Evolutionary conservation across 1,140 invertebrate genomes (phyloP).

Genomic region (Cotesia chilonis): DNA sequence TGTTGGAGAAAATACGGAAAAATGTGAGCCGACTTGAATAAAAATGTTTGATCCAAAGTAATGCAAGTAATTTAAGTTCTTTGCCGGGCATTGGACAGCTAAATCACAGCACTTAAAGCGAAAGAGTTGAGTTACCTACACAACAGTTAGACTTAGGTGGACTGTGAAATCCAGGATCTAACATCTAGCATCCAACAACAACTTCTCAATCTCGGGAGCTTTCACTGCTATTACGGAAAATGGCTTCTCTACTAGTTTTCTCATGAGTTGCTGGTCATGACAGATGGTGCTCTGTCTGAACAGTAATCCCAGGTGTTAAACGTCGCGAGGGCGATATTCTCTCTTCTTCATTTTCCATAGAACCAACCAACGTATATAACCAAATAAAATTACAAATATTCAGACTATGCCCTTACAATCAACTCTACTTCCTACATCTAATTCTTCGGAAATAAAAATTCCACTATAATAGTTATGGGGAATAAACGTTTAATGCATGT

Average conservation of each 20-base stretch:
- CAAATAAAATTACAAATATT: constrained; percentile 14
- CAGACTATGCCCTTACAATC: neutral
- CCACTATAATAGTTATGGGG: too few species aligned
- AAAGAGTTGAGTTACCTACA: constrained; percentile 32
- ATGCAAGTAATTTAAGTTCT: constrained; percentile 51
- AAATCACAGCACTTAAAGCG: constrained; percentile 60
- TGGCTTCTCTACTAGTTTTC: constrained; percentile 24
- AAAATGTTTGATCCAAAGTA: too few species aligned
- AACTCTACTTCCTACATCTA: neutral
- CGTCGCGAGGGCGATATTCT: too few species aligned
- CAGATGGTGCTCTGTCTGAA: constrained; percentile 1
- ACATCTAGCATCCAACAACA: constrained; percentile 4
- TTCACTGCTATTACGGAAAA: constrained; percentile 34
- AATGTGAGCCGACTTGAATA: too few species aligned
- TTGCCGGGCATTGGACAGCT: constrained; percentile 56
- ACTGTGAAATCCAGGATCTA: too few species aligned
- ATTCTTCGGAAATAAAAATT: constrained; percentile 12
- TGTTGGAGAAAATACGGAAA: constrained; percentile 1
- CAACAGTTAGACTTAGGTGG: too few species aligned
- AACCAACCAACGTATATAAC: constrained; percentile 7
- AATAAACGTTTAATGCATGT: too few species aligned
- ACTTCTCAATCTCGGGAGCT: constrained; percentile 6
- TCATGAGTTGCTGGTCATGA: constrained; percentile 19
- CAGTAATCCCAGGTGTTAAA: constrained; percentile 12
- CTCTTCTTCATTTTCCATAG: neutral